A percentile compares a stretch with the other conserved stretches of the same genome.
These are phyloP conservation scores for Empidonax alnorum DNA, from an alignment of 2,113 vertebrate genomes.

Conservation along the genomic window DNA sequence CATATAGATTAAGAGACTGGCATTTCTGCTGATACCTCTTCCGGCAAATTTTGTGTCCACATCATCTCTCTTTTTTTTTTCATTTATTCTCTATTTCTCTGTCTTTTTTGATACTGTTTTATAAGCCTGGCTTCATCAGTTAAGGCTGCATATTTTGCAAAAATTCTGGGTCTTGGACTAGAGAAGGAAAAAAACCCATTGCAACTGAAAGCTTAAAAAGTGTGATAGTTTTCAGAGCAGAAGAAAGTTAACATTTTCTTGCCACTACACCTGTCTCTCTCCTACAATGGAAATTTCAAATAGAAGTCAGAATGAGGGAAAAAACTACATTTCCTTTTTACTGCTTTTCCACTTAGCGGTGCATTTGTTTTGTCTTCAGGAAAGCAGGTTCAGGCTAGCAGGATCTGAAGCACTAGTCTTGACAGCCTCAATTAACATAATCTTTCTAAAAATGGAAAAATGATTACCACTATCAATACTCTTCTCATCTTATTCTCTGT, in stretches of 20 bases:
- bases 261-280: neutral
- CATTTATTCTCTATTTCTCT: neutral
- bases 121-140: neutral
- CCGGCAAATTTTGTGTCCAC: neutral
- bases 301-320: neutral
- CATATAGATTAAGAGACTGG: neutral
- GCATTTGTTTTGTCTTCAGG: neutral
- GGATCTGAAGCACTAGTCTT: neutral
- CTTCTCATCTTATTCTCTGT: neutral
- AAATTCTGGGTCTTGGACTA: neutral
- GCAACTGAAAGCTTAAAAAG: neutral
- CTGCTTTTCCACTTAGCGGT: neutral
- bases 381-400: neutral
- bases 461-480: neutral
- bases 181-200: neutral
- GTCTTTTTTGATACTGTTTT: neutral
- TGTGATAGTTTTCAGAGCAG: neutral
- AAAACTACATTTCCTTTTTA: neutral
- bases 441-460: neutral
- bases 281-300: neutral
- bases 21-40: neutral
- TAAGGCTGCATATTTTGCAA: neutral
- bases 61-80: neutral
- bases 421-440: neutral
- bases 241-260: neutral